Evolutionary conservation across 2,888 invertebrate genomes (phyloP), one percentile per base, ranked within the genome.

Genomic region (Temnothorax unifasciatus): DNA sequence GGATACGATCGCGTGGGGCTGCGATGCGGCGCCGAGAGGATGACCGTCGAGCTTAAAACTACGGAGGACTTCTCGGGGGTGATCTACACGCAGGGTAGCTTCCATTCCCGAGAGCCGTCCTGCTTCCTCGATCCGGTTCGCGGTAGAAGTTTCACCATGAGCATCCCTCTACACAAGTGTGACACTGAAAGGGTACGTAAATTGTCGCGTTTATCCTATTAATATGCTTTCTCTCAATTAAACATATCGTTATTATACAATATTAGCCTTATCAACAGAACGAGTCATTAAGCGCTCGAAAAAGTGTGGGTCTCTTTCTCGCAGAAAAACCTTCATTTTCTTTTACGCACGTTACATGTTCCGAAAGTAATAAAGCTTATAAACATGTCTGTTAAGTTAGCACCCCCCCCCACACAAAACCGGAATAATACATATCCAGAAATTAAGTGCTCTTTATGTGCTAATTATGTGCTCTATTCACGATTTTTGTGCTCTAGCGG

Each of bases 21-120:
- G 21, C 95, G 95, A 90, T 96, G 96, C 86, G 96, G 96, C 0
- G 95, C 96, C 2, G 95, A 96, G 87, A 95, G 95, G 0, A 96
- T 96, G 96, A 86, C 85, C 59, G 94, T 96, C 3, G 93, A 95
- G 87, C 89, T 96, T 29, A 95, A 95, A 92, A 96, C 96, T 1
- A 95, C 96, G 69, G 95, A 96, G 66, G 96, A 96, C 63, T 96
- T 96, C 90, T 95, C 95, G 1, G 96, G 96, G 0, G 96, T 96
- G 0, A 96, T 96, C 94, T 96, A 96, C 88, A 96, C 96, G 0
- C 95, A 96, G 73, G 96, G 96, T 50, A 96, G 96, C 90, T 96
- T 96, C 91, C 95, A 96, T 88, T 96, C 96, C 64, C 96, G 96
- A 92, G 92, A 95, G 50, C 93, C 95, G 0, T 96, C 96, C 0